A percentile compares a stretch with the other conserved stretches of the same genome.
Evolutionary conservation across 2,797 vertebrate species (phyloP).

Genomic region (Ctenopoma multispine): DNA sequence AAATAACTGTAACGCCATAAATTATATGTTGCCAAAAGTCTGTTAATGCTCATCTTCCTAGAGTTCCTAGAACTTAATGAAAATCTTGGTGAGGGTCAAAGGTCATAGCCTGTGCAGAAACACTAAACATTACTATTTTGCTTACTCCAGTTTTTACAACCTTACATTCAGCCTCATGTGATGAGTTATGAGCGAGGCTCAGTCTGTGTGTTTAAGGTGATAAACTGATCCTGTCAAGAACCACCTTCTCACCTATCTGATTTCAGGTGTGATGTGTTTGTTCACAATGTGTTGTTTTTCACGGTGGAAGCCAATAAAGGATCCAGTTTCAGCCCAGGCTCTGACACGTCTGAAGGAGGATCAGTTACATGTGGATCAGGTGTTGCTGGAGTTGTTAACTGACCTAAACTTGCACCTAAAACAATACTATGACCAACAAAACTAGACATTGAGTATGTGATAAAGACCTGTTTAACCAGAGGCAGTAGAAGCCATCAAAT

Average conservation of each 20-base stretch:
- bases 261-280: slow-evolving; percentile 50
- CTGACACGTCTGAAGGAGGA: slow-evolving; percentile 69
- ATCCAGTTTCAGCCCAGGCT: slow-evolving; percentile 65
- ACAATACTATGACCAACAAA: neutral
- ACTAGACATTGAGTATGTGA: neutral
- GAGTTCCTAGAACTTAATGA: neutral
- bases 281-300: slow-evolving; percentile 43
- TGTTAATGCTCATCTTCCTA: neutral
- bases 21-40: neutral
- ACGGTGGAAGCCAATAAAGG: slow-evolving; percentile 18
- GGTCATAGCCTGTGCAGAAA: neutral
- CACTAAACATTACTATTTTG: neutral
- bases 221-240: slow-evolving; percentile 20
- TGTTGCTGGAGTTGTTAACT: slow-evolving; percentile 52
- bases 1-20: too few relatives aligned
- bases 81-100: neutral
- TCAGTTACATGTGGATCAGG: slow-evolving; percentile 68
- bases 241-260: slow-evolving; percentile 49
- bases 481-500: neutral
- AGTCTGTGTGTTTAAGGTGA: slow-evolving; percentile 4
- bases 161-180: neutral
- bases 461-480: neutral
- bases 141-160: neutral
- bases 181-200: neutral
- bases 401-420: slow-evolving; percentile 37